These are phyloP conservation scores for Laothoe populi DNA, from an alignment of 2,888 invertebrate species.

Conservation along the genomic window DNA sequence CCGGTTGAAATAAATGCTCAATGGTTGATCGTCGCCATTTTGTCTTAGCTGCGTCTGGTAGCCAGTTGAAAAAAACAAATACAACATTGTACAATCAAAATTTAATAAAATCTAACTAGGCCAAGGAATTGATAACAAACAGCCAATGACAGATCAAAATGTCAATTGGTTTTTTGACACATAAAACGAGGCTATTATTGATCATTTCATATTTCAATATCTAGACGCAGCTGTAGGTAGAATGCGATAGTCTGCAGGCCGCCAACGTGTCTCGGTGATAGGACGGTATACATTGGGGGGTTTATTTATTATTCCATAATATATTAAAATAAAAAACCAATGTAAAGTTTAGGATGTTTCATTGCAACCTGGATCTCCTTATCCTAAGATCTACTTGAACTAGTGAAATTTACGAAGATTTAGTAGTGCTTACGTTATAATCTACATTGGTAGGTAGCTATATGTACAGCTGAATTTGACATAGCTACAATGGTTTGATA, in stretches of 20 bases:
- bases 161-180: too few species aligned
- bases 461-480: too few species aligned
- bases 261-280: constrained; percentile 69
- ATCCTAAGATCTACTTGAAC: constrained; percentile 24
- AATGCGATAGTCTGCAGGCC: constrained; percentile 65
- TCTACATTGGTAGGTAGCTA: too few species aligned
- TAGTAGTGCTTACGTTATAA: too few species aligned
- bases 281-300: constrained; percentile 68
- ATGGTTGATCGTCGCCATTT: constrained; percentile 63
- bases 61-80: constrained; percentile 27
- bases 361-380: constrained; percentile 43
- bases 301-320: constrained; percentile 83
- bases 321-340: constrained; percentile 79
- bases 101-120: background rate
- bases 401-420: too few species aligned
- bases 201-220: background rate
- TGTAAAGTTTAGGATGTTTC: constrained; percentile 75
- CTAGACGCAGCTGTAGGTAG: constrained; percentile 51
- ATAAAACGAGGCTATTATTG: too few species aligned
- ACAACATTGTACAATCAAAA: background rate
- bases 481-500: too few species aligned
- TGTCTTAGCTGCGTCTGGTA: constrained; percentile 49
- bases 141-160: too few species aligned
- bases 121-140: too few species aligned
- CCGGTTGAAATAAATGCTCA: constrained; percentile 70